These are phyloP conservation scores for Myrmecobius fasciatus DNA, from an alignment of 2,113 vertebrate species.

Conservation along the genomic window DNA sequence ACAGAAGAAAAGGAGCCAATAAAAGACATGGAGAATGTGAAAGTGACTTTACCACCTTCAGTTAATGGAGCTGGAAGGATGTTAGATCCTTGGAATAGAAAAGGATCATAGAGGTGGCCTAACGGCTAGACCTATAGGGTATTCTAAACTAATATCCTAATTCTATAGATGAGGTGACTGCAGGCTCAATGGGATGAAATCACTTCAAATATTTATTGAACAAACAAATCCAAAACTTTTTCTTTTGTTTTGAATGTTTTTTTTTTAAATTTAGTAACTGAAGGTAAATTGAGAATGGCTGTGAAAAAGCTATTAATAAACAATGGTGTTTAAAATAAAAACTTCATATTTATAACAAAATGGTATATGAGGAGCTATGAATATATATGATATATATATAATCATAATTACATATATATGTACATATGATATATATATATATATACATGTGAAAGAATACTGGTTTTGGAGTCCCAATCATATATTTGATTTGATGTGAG, in stretches of 20 bases:
- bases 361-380: neutral
- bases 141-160: neutral
- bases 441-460: neutral
- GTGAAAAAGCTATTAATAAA: neutral
- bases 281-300: neutral
- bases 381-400: too few species aligned
- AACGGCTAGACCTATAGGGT: neutral
- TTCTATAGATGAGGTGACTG: neutral
- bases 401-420: too few species aligned
- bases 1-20: neutral
- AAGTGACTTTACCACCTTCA: neutral
- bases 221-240: neutral
- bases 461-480: neutral
- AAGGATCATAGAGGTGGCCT: neutral
- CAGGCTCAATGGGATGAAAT: too few species aligned
- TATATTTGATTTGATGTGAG: neutral
- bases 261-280: neutral
- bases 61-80: neutral
- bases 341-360: neutral
- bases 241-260: neutral
- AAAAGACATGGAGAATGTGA: neutral
- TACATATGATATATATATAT: too few species aligned
- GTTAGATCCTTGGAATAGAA: neutral
- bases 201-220: neutral
- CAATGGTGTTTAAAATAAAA: neutral